Conservation (phyloP, 2,888 invertebrate species). For the Microctonus aethiopoides region DNA sequence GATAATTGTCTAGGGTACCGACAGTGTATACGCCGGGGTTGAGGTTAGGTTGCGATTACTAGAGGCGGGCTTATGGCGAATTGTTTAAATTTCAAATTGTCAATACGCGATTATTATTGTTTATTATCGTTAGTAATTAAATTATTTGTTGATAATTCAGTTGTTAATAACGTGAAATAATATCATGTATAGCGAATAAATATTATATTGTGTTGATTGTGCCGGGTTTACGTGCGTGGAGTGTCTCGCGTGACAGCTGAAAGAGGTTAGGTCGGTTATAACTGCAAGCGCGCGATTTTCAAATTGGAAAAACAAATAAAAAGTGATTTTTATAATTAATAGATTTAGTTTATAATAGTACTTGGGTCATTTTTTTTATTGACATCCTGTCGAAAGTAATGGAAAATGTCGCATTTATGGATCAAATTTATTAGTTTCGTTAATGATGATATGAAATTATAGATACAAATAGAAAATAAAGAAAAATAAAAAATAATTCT, state of each 20-base stretch:
- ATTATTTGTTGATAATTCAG: not conserved
- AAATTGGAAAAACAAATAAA: not conserved
- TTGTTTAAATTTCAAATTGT: conserved; percentile 31
- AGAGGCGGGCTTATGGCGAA: conserved; percentile 30
- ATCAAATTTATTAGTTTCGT: not conserved
- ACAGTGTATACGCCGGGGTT: conserved; percentile 27
- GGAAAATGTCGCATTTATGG: not conserved
- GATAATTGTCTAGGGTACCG: conserved; percentile 26
- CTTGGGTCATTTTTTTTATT: too few species aligned
- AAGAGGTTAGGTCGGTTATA: conserved; percentile 36
- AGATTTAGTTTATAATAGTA: not conserved
- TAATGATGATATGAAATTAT: not conserved
- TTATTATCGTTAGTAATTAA: not conserved
- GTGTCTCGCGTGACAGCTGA: conserved; percentile 36
- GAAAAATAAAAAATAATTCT: not conserved
- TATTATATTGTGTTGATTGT: conserved; percentile 31
- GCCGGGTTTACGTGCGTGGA: conserved; percentile 36
- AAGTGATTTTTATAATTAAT: conserved; percentile 6
- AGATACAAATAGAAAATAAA: not conserved
- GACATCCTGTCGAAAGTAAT: too few species aligned
- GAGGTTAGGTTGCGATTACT: conserved; percentile 36
- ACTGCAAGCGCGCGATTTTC: conserved; percentile 33
- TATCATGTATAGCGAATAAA: conserved; percentile 7
- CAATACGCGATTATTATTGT: conserved; percentile 1
- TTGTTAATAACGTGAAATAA: not conserved